These are phyloP conservation scores for Sylvilagus floridanus DNA, from an alignment of 2,797 vertebrate species.

Conservation along the genomic window DNA sequence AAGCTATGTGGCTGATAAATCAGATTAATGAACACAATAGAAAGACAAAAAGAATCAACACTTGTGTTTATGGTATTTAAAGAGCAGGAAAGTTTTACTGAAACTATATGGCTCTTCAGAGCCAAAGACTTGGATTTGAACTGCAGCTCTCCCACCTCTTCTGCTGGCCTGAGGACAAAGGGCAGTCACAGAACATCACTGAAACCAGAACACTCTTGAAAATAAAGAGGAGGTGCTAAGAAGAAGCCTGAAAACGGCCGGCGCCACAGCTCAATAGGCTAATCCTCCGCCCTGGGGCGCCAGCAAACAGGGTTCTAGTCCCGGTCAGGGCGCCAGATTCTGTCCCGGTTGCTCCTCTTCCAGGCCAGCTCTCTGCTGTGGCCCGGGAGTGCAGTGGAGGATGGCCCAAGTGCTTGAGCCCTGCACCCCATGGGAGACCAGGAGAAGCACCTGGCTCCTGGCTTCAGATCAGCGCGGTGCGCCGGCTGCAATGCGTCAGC, in stretches of 20 bases:
- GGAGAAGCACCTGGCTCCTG: no score
- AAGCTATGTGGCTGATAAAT: background rate
- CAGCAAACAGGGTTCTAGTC: no score
- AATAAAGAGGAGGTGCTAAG: background rate
- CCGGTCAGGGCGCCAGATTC: no score
- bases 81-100: conserved; percentile 49
- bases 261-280: no score
- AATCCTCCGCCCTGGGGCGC: no score
- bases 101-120: conserved; percentile 47
- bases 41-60: conserved; percentile 1
- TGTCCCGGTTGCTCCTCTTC: no score
- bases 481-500: no score
- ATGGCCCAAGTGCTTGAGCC: no score
- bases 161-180: background rate
- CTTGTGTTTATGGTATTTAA: conserved; percentile 48
- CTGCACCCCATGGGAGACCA: no score
- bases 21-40: conserved; percentile 30
- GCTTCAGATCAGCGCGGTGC: no score
- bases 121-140: conserved; percentile 43
- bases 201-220: conserved; percentile 23
- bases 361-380: no score
- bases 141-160: background rate
- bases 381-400: no score
- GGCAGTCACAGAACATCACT: conserved; percentile 20
- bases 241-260: background rate